Percentiles rank a stretch among this genome's conserved stretches.
Evolutionary conservation across 2,113 vertebrate species (phyloP).

Genomic region (Plecotus auritus): DNA sequence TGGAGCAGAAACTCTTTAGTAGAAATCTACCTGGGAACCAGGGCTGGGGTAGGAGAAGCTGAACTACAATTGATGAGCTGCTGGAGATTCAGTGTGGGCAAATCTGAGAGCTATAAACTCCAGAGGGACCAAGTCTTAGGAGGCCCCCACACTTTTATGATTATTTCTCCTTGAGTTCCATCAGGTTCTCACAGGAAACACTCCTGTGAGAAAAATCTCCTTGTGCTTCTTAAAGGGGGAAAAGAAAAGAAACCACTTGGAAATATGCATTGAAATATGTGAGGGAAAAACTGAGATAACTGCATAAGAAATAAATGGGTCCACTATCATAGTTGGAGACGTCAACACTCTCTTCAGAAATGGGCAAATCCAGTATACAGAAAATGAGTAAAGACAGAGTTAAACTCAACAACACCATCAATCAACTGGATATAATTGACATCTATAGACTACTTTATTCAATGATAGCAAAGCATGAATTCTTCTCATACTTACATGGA

Average conservation of each 20-base stretch:
- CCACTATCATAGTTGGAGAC: background rate
- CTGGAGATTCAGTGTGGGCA: background rate
- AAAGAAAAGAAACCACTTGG: background rate
- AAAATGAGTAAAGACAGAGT: background rate
- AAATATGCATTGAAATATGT: background rate
- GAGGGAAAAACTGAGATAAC: background rate
- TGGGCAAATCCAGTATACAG: background rate
- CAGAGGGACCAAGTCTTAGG: background rate
- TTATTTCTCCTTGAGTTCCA: background rate
- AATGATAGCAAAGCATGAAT: background rate
- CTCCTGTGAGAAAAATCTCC: background rate
- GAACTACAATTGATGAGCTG: background rate
- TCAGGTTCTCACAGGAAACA: background rate
- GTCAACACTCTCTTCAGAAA: background rate
- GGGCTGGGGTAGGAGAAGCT: background rate
- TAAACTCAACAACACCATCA: background rate
- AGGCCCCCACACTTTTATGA: background rate
- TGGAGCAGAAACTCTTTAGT: background rate
- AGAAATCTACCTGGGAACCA: background rate
- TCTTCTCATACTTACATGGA: background rate
- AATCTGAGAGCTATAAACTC: background rate
- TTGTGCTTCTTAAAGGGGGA: background rate
- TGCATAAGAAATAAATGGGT: background rate
- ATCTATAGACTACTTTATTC: background rate
- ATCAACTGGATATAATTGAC: background rate